Percentiles rank a stretch among this genome's conserved stretches.
These are phyloP conservation scores for Trichogramma pretiosum DNA, from an alignment of 1,140 invertebrate genomes.

Conservation along the genomic window DNA sequence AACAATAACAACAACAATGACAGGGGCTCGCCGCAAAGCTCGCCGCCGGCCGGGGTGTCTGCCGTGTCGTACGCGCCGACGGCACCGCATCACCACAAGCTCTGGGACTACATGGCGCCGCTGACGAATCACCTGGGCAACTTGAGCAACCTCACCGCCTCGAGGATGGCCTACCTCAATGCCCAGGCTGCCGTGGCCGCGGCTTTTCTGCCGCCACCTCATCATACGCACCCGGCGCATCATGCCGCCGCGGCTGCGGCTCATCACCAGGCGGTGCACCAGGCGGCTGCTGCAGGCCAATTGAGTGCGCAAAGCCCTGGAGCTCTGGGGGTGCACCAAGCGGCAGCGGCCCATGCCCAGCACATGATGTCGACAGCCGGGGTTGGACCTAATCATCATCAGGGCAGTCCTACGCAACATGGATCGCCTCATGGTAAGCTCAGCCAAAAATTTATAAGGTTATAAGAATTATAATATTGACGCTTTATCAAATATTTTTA, in stretches of 20 bases:
- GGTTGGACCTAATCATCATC: conserved; percentile 38
- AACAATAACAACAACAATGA: conserved; percentile 39
- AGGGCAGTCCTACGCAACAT: conserved; percentile 41
- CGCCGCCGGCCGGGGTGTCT: conserved; percentile 46
- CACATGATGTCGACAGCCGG: conserved; percentile 39
- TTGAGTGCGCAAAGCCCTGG: conserved; percentile 33
- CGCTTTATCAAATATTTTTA: no score
- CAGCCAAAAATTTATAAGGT: no score
- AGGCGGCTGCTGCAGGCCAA: conserved; percentile 39
- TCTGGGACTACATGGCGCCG: conserved; percentile 45
- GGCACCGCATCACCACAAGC: conserved; percentile 43
- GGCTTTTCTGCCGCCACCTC: conserved; percentile 67
- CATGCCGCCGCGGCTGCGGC: conserved; percentile 38
- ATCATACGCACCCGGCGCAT: conserved; percentile 45
- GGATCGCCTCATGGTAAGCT: conserved; percentile 40
- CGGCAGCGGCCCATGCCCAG: conserved; percentile 39
- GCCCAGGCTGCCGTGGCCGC: conserved; percentile 80
- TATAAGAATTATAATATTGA: no score
- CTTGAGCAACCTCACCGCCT: conserved; percentile 51
- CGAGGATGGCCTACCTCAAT: conserved; percentile 76
- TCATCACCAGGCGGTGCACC: conserved; percentile 44
- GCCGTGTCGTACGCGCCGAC: conserved; percentile 44
- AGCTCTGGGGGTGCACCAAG: conserved; percentile 39
- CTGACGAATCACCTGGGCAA: conserved; percentile 40
- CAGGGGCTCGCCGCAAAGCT: conserved; percentile 40